Conservation (phyloP, 2,888 invertebrate genomes). For the Pheosia tremula region DNA sequence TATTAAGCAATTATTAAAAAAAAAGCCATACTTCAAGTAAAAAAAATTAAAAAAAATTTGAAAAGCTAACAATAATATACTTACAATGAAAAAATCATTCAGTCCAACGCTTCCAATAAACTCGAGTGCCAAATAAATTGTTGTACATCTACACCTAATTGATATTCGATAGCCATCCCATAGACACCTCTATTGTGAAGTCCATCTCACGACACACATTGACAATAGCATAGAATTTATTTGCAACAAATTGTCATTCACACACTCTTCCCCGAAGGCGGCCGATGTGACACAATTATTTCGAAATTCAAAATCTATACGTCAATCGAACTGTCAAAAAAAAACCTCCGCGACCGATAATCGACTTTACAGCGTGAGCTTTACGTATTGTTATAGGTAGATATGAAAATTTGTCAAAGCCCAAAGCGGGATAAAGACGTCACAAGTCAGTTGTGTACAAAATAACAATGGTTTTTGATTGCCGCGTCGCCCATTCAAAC, state of each 20-base stretch:
- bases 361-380: neutral
- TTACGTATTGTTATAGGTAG: neutral
- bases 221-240: conserved; percentile 55
- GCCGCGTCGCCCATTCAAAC: conserved; percentile 68
- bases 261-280: conserved; percentile 60
- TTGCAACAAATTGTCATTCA: conserved; percentile 71
- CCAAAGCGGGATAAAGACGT: conserved; percentile 66
- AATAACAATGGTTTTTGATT: conserved; percentile 75
- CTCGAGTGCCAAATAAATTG: neutral
- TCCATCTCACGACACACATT: conserved; percentile 22
- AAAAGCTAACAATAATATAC: neutral
- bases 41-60: neutral
- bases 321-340: conserved; percentile 22
- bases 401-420: conserved; percentile 46
- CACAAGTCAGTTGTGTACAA: conserved; percentile 60
- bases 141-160: conserved; percentile 22
- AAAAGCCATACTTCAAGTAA: too few relatives aligned
- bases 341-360: neutral
- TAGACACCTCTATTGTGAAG: conserved; percentile 32
- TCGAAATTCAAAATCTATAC: conserved; percentile 54
- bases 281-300: conserved; percentile 60
- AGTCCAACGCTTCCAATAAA: conserved; percentile 2
- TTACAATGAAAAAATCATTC: neutral
- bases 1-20: too few relatives aligned
- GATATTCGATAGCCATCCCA: conserved; percentile 34